A percentile compares a stretch with the other conserved stretches of the same genome.
Evolutionary conservation across 2,113 vertebrate species (phyloP).

Genomic region (Aspidoscelis tigris): DNA sequence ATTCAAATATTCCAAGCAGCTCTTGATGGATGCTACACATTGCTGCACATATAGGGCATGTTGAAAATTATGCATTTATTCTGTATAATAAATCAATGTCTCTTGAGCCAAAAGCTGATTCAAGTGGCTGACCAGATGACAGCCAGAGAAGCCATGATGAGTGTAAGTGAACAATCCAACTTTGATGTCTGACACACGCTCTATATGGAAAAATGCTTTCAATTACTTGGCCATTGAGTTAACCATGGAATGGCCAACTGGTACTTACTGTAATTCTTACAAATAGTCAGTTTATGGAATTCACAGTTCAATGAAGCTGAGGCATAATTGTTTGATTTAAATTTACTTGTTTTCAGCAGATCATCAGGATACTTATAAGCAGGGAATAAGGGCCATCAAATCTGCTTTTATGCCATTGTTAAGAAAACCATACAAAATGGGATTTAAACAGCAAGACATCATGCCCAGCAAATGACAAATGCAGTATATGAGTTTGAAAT

Average conservation of each 20-base stretch:
- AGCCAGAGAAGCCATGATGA: neutral
- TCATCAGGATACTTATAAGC: slow-evolving; percentile 75
- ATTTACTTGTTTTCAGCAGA: slow-evolving; percentile 45
- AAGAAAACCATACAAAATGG: slow-evolving; percentile 85
- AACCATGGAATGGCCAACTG: neutral
- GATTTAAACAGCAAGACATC: slow-evolving; percentile 86
- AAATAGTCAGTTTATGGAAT: slow-evolving; percentile 39
- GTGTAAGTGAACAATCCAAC: neutral
- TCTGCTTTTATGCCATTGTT: slow-evolving; percentile 86
- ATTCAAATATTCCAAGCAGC: slow-evolving; percentile 55
- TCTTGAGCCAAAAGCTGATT: neutral
- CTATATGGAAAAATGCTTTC: slow-evolving; percentile 1
- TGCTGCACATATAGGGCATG: slow-evolving; percentile 38
- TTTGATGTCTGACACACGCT: neutral
- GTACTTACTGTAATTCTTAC: slow-evolving; percentile 42
- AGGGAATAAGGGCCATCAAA: slow-evolving; percentile 79
- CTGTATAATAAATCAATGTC: slow-evolving; percentile 5
- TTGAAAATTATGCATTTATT: slow-evolving; percentile 40
- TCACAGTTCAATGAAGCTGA: slow-evolving; percentile 42
- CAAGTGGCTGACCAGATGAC: neutral
- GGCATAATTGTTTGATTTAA: slow-evolving; percentile 20
- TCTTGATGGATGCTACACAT: slow-evolving; percentile 32
- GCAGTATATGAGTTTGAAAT: slow-evolving; percentile 86
- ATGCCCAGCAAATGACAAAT: slow-evolving; percentile 86
- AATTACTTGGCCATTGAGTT: neutral